phyloP scores from a whole-genome alignment of 92 coral and sea anemone genomes.

The Palythoa heliodiscus region DNA sequence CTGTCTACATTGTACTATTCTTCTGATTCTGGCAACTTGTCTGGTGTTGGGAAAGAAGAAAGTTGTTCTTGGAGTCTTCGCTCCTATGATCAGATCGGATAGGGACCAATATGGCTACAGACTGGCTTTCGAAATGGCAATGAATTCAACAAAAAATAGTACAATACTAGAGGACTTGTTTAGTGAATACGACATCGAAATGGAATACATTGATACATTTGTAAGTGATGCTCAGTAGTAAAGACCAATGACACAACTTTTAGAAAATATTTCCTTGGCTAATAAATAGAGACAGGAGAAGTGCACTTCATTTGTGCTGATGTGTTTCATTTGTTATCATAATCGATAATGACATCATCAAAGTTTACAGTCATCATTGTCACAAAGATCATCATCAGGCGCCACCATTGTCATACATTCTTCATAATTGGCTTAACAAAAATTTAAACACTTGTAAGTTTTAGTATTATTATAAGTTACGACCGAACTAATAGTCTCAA shows the following conservation, averaged over 20 bases:
- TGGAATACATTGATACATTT: constrained; percentile 29
- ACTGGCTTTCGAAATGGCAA: constrained; percentile 36
- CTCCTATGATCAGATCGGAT: neutral
- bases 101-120: constrained; percentile 40
- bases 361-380: too few relatives aligned
- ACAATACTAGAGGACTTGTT: constrained; percentile 16
- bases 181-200: constrained; percentile 33
- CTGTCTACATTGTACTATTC: neutral
- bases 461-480: too few relatives aligned
- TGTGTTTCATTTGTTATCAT: too few relatives aligned
- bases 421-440: too few relatives aligned
- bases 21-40: constrained; percentile 13
- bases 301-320: too few relatives aligned
- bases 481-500: too few relatives aligned
- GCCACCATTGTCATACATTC: too few relatives aligned
- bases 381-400: too few relatives aligned
- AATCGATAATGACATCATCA: too few relatives aligned
- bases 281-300: neutral
- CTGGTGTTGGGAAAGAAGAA: constrained; percentile 14
- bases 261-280: too few relatives aligned
- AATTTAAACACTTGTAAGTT: too few relatives aligned
- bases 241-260: neutral
- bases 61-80: constrained; percentile 25
- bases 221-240: constrained; percentile 9
- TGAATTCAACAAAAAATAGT: constrained; percentile 16